Base-by-base conservation (phyloP, 2,113 vertebrate species). In the Trematocara macrostoma region DNA sequence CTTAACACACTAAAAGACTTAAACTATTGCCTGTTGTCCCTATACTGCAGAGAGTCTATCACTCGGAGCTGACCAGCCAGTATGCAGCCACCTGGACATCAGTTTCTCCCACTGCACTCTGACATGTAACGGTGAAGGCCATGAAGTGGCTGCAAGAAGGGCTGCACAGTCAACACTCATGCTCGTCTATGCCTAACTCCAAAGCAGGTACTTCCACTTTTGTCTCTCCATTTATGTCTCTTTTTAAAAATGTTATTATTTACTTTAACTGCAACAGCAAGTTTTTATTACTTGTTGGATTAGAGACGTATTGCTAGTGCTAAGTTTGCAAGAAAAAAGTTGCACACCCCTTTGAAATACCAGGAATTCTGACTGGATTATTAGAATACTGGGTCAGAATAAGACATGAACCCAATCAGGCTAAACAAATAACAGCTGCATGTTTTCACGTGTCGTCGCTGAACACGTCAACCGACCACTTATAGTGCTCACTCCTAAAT, bases 241-340 rank as follows among this genome's bases (percentile, higher is more conserved):
- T 7, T 64, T 38, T 61, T 61, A 38, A 59, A 59, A 61, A 38
- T 38, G 11, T 12, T 20, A 67, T 38, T 34, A 67, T 20, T 38
- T 20, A 38, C 59, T 64, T 38, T 38, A 3, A 7, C 16, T 38
- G 34, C 4, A 64, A 64, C 10, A 38, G 59, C 34, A 20, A 20
- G 59, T 3, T 71, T 26, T 16, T 71, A 42, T 45, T 45, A 16
- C 20, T 1, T 71, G 67, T 45, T 16, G 67, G 8, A 26, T 71
- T 42, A 0, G 20, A 26, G 67, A 0, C 1, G 1, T 0, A 45
- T 45, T 3, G 40, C 40, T 26, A 71, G 3, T 4, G 67, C 67
- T 45, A 71, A 26, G 38, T 71, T 42, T 71, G 38, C 67, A 45
- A 71, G 67, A 42, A 45, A 1, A 45, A 3, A 0, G 1, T 6